A percentile compares a stretch with the other conserved stretches of the same genome.
Evolutionary conservation across 2,797 vertebrate species (phyloP).

Genomic region (Hydrophis major): DNA sequence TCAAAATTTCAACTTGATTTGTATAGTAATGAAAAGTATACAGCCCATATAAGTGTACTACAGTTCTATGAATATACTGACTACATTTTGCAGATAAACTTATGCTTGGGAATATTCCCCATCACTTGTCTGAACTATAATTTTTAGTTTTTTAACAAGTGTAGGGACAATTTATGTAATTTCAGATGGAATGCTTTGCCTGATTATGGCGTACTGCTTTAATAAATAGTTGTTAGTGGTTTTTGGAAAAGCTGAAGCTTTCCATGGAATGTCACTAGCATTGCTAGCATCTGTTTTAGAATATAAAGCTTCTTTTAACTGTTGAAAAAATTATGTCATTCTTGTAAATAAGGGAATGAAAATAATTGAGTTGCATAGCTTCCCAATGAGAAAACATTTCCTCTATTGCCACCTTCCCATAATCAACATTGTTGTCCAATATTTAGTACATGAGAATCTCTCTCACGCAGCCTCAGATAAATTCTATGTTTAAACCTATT

Average conservation of each 20-base stretch:
- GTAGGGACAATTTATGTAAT: neutral
- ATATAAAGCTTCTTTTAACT: neutral
- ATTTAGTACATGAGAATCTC: neutral
- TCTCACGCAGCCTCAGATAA: neutral
- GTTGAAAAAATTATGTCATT: neutral
- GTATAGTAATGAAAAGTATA: neutral
- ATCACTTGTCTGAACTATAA: neutral
- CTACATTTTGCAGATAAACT: neutral
- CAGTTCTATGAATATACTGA: neutral
- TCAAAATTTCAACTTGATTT: neutral
- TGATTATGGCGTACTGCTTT: neutral
- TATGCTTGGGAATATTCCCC: neutral
- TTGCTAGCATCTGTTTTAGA: neutral
- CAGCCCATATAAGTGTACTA: neutral
- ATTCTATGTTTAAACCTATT: neutral
- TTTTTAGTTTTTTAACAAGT: conserved; percentile 21
- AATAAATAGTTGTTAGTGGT: neutral
- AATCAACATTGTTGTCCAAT: neutral
- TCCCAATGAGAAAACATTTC: neutral
- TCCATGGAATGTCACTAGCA: neutral
- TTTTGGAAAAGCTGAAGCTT: neutral
- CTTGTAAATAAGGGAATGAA: neutral
- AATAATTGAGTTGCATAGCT: neutral
- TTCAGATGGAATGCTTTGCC: conserved; percentile 15
- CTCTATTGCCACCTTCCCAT: neutral